phyloP scores from a whole-genome alignment of 2,797 vertebrate species.

The Aythya fuligula region DNA sequence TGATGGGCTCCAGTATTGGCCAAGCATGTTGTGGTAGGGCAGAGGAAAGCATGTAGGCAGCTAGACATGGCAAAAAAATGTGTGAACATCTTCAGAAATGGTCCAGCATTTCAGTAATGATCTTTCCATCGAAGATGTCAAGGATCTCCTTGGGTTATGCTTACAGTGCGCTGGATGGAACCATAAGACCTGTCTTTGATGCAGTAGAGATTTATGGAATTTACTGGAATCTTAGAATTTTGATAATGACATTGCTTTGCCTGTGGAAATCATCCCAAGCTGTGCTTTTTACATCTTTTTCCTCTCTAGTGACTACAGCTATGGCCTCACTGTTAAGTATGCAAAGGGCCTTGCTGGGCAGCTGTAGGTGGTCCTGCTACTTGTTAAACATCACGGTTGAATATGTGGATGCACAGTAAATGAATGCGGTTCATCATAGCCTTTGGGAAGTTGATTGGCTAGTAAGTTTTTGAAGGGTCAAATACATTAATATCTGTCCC shows the following conservation, averaged over 20 bases:
- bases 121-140: background rate
- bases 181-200: background rate
- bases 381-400: background rate
- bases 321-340: background rate
- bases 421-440: conserved; percentile 8
- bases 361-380: background rate
- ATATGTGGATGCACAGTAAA: background rate
- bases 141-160: background rate
- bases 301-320: background rate
- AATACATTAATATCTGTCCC: background rate
- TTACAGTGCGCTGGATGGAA: background rate
- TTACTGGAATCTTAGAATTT: background rate
- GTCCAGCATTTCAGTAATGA: background rate
- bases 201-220: background rate
- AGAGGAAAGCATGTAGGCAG: background rate
- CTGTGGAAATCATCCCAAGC: background rate
- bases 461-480: conserved; percentile 28
- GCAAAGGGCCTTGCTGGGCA: background rate
- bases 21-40: background rate
- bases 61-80: background rate
- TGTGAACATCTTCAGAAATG: background rate
- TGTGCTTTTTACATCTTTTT: background rate
- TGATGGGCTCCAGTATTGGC: background rate
- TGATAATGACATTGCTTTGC: background rate
- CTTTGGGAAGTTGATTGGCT: conserved; percentile 51